Base-by-base conservation (phyloP, 2,888 invertebrate species). In the Diplolepis rosae region DNA sequence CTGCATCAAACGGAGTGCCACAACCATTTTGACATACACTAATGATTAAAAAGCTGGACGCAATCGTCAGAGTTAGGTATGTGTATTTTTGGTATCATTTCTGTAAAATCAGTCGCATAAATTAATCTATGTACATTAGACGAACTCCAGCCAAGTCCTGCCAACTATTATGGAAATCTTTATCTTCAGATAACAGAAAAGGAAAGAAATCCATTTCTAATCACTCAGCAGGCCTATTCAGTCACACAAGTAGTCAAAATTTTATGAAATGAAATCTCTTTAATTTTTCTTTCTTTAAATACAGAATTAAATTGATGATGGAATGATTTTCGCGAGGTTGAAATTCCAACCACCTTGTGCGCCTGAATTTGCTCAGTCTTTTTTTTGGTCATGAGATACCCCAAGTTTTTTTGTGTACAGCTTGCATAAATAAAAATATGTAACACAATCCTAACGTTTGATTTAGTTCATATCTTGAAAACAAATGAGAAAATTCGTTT, bases 21-120 rank as follows among this genome's bases (percentile, higher is more conserved):
- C 61, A 61, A 61, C 61, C 61, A 61, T 61, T 61, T 61, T 61
- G n/a, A 61, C 61, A 61, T 61, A 39, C 61, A 61, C 39, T 61
- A 42, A 24, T 61, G 27, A 61, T 61, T 61, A 61, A 61, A 56
- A 56, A 56, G 56, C 61, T 61, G 61, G 61, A 61, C 39, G 61
- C 39, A 61, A 61, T 39, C 39, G 61, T 61, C 61, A 22, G 39
- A 61, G n/a, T 61, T 61, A 61, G 61, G 61, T 61, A 61, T 61
- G 39, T 61, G n/a, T 42, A 22, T 75, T 75, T 75, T 78, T 78
- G 77, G 78, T 72, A 75, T 78, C 77, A 71, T 73, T 75, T 70
- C 56, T 69, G 70, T 56, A 73, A 65, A 70, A 71, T 76, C 76
- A 72, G 75, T 74, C 74, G 68, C 48, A 42, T 68, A 71, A 65